These are phyloP conservation scores for Cromileptes altivelis DNA, from an alignment of 2,113 vertebrate genomes.

Conservation along the genomic window DNA sequence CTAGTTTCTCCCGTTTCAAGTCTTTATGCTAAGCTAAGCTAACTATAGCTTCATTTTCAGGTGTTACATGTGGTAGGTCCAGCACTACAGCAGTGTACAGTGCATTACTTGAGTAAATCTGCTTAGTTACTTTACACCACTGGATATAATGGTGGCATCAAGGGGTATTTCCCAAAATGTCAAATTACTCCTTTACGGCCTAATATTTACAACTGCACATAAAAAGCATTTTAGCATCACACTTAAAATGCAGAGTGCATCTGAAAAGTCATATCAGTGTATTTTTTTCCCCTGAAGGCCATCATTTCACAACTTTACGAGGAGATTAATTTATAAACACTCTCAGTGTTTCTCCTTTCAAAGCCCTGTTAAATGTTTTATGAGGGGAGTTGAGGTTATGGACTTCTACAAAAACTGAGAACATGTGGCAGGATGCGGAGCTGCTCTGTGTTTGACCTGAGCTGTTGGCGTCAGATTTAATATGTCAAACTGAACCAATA, in stretches of 20 bases:
- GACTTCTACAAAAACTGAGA: conserved; percentile 55
- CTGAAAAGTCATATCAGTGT: neutral
- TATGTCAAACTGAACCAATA: conserved; percentile 77
- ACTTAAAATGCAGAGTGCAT: neutral
- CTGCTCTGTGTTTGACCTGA: conserved; percentile 71
- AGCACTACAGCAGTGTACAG: too few relatives aligned
- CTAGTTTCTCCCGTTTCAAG: too few relatives aligned
- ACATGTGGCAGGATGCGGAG: conserved; percentile 64
- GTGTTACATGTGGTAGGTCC: too few relatives aligned
- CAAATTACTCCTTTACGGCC: neutral
- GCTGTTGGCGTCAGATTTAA: conserved; percentile 75
- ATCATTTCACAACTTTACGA: conserved; percentile 16
- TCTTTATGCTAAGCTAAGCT: too few relatives aligned
- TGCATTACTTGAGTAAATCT: too few relatives aligned
- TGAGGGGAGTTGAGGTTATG: conserved; percentile 62
- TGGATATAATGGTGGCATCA: neutral
- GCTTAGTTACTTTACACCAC: too few relatives aligned
- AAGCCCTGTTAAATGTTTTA: conserved; percentile 72
- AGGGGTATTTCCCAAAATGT: neutral
- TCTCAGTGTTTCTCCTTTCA: conserved; percentile 46
- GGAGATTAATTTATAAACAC: conserved; percentile 59
- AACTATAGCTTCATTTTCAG: too few relatives aligned
- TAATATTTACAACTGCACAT: neutral
- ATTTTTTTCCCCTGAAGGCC: neutral
- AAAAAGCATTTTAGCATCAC: neutral